These are phyloP conservation scores for Neosilurus mollespiculum DNA, from an alignment of 2,797 vertebrate species.

Conservation along the genomic window DNA sequence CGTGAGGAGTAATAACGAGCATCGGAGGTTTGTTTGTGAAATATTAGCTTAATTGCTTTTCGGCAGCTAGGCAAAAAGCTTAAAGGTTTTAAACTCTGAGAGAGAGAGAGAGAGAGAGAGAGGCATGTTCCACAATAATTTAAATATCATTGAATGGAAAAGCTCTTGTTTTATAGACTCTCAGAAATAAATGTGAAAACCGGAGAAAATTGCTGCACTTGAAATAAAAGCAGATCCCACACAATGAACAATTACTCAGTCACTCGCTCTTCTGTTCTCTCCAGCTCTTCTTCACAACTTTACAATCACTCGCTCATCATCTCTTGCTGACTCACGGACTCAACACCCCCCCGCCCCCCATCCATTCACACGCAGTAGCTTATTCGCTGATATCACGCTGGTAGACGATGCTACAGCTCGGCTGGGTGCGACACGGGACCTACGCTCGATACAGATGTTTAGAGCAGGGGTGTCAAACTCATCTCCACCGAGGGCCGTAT, in stretches of 20 bases:
- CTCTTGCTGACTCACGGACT: slow-evolving; percentile 7
- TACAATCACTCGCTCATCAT: not conserved
- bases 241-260: not conserved
- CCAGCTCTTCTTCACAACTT: not conserved
- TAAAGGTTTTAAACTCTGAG: too few species aligned
- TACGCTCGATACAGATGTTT: too few species aligned
- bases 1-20: not conserved
- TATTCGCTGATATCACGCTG: not conserved
- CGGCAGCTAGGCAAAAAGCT: not conserved
- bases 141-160: slow-evolving; percentile 1
- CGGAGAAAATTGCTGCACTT: not conserved
- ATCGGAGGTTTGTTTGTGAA: not conserved
- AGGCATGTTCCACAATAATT: not conserved
- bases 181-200: not conserved
- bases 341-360: too few species aligned
- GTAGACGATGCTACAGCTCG: not conserved
- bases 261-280: not conserved
- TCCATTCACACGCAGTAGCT: not conserved
- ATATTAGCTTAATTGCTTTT: not conserved
- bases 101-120: too few species aligned
- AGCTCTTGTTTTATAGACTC: not conserved
- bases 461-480: too few species aligned
- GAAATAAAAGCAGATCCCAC: slow-evolving; percentile 15
- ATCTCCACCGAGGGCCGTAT: too few species aligned
- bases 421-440: too few species aligned